Evolutionary conservation across 2,113 vertebrate genomes (phyloP).

Genomic region (Heterotilapia buettikoferi): DNA sequence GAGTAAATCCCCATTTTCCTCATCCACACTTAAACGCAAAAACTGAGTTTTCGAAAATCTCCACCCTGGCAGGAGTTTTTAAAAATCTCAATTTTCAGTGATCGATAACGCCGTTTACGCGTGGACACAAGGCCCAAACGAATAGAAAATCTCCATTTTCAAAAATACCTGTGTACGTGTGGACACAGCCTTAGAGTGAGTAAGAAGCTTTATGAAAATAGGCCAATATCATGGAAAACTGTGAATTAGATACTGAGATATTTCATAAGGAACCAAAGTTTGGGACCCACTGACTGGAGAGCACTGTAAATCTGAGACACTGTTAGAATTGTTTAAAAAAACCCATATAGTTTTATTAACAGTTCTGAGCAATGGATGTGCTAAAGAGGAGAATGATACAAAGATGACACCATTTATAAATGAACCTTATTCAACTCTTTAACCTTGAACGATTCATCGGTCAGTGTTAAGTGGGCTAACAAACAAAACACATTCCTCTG

Average conservation of each 20-base stretch:
- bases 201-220: not conserved
- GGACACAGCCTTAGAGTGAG: not conserved
- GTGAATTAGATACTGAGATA: not conserved
- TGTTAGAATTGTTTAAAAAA: not conserved
- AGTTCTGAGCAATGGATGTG: not conserved
- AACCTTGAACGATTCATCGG: accelerated
- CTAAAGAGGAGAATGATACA: not conserved
- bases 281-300: not conserved
- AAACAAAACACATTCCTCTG: not conserved
- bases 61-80: not conserved
- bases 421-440: not conserved
- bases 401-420: not conserved
- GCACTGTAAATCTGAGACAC: not conserved
- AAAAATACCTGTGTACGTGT: accelerated
- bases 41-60: accelerated
- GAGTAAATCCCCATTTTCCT: not conserved
- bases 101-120: not conserved
- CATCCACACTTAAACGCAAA: not conserved
- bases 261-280: not conserved
- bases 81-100: not conserved
- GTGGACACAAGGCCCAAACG: not conserved
- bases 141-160: not conserved
- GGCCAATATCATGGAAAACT: not conserved
- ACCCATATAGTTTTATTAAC: not conserved
- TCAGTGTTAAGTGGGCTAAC: not conserved